phyloP scores from a whole-genome alignment of 2,113 vertebrate genomes.

The Maccullochella peelii region DNA sequence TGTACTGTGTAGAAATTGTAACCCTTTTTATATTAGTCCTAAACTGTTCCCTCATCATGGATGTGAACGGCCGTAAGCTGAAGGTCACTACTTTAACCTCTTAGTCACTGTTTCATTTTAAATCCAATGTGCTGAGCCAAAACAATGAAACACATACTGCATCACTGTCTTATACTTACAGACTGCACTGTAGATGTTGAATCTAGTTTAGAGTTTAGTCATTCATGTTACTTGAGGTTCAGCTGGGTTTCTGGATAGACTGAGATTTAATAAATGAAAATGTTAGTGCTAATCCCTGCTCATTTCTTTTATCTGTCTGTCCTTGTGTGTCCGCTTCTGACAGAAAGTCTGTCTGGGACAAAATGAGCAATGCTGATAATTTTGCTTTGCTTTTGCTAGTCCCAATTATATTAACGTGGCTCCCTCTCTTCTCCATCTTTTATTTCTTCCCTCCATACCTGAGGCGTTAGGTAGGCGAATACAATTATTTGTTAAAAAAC shows the following conservation, averaged over 20 bases:
- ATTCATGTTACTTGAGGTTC: conserved; percentile 22
- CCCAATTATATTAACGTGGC: conserved; percentile 43
- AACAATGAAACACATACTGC: conserved; percentile 15
- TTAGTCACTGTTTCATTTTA: conserved; percentile 5
- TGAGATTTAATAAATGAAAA: conserved; percentile 43
- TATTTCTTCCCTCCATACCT: conserved; percentile 26
- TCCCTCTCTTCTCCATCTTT: conserved; percentile 11
- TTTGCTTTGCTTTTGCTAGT: conserved; percentile 34
- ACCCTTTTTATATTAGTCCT: not conserved
- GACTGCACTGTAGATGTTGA: conserved; percentile 3
- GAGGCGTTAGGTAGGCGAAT: conserved; percentile 30
- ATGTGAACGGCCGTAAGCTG: not conserved
- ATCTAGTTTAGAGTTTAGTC: conserved; percentile 16
- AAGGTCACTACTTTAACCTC: conserved; percentile 7
- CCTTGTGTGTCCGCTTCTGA: conserved; percentile 8
- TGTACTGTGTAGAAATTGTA: not conserved
- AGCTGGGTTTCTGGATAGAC: conserved; percentile 13
- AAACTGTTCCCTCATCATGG: not conserved
- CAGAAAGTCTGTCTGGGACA: conserved; percentile 26
- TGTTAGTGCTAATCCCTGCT: conserved; percentile 35
- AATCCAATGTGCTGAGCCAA: conserved; percentile 16
- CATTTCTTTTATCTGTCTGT: conserved; percentile 17
- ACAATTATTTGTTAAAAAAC: conserved; percentile 70
- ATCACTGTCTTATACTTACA: conserved; percentile 5
- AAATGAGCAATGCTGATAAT: conserved; percentile 20